Evolutionary conservation across 2,797 vertebrate species (phyloP).

Genomic region (Dryobates pubescens): DNA sequence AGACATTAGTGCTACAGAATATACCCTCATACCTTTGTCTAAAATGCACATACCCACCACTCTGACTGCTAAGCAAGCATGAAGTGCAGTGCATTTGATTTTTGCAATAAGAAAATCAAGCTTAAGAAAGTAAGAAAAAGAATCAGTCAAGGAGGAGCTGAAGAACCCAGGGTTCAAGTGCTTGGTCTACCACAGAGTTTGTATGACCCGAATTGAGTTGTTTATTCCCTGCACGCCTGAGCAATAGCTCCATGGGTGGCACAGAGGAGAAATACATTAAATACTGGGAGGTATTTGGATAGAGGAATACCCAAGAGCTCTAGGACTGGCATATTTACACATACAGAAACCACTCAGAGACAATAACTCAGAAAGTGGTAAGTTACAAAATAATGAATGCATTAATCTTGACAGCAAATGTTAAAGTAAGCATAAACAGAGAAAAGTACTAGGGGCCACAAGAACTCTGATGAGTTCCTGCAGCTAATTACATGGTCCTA

Average conservation of each 20-base stretch:
- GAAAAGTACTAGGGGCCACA: neutral
- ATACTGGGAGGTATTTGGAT: constrained; percentile 2
- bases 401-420: neutral
- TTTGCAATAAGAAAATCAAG: neutral
- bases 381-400: constrained; percentile 14
- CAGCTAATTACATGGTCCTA: neutral
- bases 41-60: fast-evolving
- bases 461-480: neutral
- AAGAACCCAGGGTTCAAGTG: neutral
- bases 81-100: neutral
- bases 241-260: neutral
- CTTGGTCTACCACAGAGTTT: constrained; percentile 4
- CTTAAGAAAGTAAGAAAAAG: neutral
- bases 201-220: neutral
- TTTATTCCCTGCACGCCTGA: neutral
- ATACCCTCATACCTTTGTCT: fast-evolving
- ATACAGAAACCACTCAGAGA: neutral
- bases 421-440: neutral
- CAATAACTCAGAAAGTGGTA: neutral
- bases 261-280: neutral
- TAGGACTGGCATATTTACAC: constrained; percentile 6
- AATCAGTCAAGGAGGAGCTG: neutral
- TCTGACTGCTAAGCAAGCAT: fast-evolving
- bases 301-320: neutral
- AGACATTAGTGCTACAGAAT: neutral